These are phyloP conservation scores for Pimpla rufipes DNA, from an alignment of 2,888 invertebrate genomes.

Conservation along the genomic window DNA sequence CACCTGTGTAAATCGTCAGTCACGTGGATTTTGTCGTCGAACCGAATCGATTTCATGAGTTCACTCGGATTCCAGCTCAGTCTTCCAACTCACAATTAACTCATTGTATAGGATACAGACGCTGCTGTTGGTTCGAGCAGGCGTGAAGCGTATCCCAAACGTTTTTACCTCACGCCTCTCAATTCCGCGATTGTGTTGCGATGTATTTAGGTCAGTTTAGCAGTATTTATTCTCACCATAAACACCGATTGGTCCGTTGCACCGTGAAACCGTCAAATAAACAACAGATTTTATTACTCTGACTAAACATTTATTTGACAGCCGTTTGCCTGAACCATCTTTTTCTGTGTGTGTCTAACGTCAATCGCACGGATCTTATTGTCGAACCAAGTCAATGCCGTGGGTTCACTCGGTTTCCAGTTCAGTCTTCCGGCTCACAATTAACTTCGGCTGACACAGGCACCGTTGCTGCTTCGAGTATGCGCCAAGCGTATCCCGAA, in stretches of 20 bases:
- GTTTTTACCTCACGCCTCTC: too few relatives aligned
- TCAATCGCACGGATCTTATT: constrained; percentile 30
- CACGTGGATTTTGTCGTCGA: constrained; percentile 13
- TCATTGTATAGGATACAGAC: background rate
- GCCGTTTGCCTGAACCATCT: too few relatives aligned
- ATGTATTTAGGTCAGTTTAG: too few relatives aligned
- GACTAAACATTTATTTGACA: too few relatives aligned
- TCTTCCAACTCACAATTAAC: background rate
- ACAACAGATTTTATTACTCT: too few relatives aligned
- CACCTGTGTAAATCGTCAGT: constrained; percentile 44
- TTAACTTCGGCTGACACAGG: background rate
- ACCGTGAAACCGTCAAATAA: too few relatives aligned
- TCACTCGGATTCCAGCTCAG: constrained; percentile 9
- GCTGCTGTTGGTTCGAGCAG: too few relatives aligned
- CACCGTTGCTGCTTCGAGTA: background rate
- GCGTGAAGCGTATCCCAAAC: too few relatives aligned
- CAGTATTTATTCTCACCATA: too few relatives aligned
- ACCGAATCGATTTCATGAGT: constrained; percentile 1
- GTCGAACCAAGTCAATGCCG: background rate
- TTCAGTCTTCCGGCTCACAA: background rate
- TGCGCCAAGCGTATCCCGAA: background rate
- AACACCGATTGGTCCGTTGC: too few relatives aligned
- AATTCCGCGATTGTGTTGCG: background rate
- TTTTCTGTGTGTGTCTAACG: too few relatives aligned
- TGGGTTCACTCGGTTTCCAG: constrained; percentile 16